These are phyloP conservation scores for Macaria liturata DNA, from an alignment of 2,888 invertebrate species.

Conservation along the genomic window DNA sequence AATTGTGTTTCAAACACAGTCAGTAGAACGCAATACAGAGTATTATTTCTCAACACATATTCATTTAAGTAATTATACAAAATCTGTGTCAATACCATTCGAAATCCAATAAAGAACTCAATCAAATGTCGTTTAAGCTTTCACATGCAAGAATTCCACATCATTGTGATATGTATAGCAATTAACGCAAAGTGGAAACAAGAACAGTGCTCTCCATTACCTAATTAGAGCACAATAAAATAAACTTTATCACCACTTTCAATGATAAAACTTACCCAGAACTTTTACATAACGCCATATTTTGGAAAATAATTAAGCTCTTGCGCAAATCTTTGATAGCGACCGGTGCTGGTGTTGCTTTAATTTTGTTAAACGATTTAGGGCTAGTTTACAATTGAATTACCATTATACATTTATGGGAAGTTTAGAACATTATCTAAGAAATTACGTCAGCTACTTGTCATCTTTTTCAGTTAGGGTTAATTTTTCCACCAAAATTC, in stretches of 20 bases:
- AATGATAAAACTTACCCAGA: constrained; percentile 23
- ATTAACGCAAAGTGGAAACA: constrained; percentile 14
- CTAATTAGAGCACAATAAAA: constrained; percentile 27
- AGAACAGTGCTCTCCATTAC: constrained; percentile 8
- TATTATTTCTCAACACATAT: neutral
- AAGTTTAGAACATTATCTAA: no score
- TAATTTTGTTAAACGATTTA: constrained; percentile 43
- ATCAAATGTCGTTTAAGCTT: constrained; percentile 11
- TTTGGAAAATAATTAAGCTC: constrained; percentile 37
- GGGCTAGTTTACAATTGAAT: neutral
- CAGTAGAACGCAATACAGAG: no score
- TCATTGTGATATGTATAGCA: constrained; percentile 6
- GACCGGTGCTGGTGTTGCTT: constrained; percentile 32
- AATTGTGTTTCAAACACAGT: no score
- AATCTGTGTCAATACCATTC: neutral
- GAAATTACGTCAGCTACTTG: no score
- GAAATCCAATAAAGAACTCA: constrained; percentile 4
- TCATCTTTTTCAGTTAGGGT: no score
- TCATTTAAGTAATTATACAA: neutral
- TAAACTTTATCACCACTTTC: constrained; percentile 21
- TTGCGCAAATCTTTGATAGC: constrained; percentile 39
- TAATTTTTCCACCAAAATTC: no score
- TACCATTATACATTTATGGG: no score
- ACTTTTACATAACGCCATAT: constrained; percentile 29
- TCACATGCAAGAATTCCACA: constrained; percentile 10